Evolutionary conservation across 1,140 invertebrate species (phyloP).

Genomic region (Nomia melanderi): DNA sequence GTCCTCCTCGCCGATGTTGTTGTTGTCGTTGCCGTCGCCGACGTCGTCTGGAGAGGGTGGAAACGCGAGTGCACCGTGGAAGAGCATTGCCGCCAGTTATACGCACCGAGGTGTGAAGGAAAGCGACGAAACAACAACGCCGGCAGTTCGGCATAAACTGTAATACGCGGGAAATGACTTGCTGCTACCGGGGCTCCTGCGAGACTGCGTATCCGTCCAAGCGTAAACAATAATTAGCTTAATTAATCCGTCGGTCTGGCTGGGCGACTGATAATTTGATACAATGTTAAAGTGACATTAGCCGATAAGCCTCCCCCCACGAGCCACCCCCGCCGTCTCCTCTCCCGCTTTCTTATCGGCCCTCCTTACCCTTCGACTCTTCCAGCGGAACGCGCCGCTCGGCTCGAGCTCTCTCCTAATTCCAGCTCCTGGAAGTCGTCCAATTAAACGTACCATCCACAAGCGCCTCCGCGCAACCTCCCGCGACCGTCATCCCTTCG

Average conservation of each 20-base stretch:
- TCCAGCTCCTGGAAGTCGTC: conserved; percentile 66
- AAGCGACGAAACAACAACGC: conserved; percentile 36
- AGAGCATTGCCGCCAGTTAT: conserved; percentile 17
- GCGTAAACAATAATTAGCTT: conserved; percentile 73
- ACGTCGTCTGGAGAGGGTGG: conserved; percentile 6
- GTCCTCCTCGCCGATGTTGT: background rate
- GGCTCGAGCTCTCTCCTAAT: conserved; percentile 43
- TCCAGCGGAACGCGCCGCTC: conserved; percentile 42
- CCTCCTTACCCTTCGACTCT: conserved; percentile 38
- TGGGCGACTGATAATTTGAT: conserved; percentile 67
- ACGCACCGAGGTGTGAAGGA: conserved; percentile 59
- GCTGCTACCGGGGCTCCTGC: background rate
- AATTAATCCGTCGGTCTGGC: conserved; percentile 72
- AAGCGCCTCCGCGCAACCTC: conserved; percentile 31
- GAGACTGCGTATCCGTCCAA: conserved; percentile 44
- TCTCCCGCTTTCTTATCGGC: conserved; percentile 24
- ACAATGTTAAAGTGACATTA: conserved; percentile 69
- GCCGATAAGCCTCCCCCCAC: conserved; percentile 63
- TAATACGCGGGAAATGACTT: conserved; percentile 58
- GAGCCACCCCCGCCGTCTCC: background rate
- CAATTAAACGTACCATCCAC: conserved; percentile 70
- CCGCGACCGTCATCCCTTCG: background rate
- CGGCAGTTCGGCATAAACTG: conserved; percentile 42
- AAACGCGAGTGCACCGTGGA: conserved; percentile 36
- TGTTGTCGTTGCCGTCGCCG: background rate